These are phyloP conservation scores for Discoglossus pictus DNA, from an alignment of 2,797 vertebrate species.

Conservation along the genomic window DNA sequence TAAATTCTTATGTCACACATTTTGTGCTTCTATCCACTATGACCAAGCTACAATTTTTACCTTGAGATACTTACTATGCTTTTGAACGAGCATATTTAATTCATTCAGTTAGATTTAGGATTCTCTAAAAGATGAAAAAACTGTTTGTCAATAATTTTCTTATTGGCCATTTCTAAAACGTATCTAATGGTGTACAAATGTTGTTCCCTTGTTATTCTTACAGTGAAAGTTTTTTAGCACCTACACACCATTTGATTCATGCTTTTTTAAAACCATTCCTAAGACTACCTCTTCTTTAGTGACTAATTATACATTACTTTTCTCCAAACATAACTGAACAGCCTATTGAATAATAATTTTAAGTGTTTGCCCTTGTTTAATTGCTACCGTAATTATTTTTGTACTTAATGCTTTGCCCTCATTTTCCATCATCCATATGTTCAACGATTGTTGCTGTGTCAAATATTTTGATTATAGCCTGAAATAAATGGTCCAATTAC, in stretches of 20 bases:
- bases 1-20: no score
- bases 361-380: constrained; percentile 31
- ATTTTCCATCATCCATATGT: constrained; percentile 26
- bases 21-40: no score
- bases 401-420: constrained; percentile 30
- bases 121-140: no score
- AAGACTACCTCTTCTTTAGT: constrained; percentile 12
- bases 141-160: no score
- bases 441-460: constrained; percentile 34
- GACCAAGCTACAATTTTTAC: no score
- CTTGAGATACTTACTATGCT: no score
- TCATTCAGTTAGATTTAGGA: no score
- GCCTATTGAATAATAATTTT: constrained; percentile 27
- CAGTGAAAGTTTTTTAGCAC: no score
- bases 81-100: no score
- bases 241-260: constrained; percentile 10
- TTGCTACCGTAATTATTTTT: constrained; percentile 40
- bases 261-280: background rate
- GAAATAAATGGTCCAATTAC: constrained; percentile 44
- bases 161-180: no score
- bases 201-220: no score
- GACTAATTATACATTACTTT: constrained; percentile 11
- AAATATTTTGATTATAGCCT: constrained; percentile 41
- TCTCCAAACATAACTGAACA: constrained; percentile 11
- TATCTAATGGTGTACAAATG: no score